These are phyloP conservation scores for Chauna torquata DNA, from an alignment of 2,113 vertebrate species.

Conservation along the genomic window DNA sequence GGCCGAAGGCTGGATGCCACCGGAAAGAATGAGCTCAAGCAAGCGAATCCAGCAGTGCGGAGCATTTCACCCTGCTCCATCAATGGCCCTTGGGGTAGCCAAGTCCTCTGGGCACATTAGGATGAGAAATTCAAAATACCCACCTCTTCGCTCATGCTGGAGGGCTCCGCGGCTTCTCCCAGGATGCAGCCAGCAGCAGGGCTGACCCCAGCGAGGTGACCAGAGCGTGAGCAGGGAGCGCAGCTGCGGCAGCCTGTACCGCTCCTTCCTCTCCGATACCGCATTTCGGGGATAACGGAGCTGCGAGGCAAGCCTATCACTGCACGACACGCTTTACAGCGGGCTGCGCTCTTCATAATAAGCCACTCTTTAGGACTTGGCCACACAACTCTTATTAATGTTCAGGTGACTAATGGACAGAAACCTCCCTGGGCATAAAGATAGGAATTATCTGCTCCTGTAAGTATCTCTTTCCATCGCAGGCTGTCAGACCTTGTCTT, in stretches of 20 bases:
- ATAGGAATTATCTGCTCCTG: slow-evolving; percentile 24
- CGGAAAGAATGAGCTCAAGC: not conserved
- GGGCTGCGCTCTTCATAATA: not conserved
- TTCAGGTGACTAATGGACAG: slow-evolving; percentile 29
- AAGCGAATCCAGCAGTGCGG: rapidly evolving
- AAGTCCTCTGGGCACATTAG: not conserved
- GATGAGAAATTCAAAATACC: not conserved
- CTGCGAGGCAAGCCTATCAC: not conserved
- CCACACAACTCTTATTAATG: slow-evolving; percentile 25
- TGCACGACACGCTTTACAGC: not conserved
- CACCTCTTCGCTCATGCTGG: not conserved
- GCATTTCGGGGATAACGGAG: not conserved
- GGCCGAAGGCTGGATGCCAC: not conserved
- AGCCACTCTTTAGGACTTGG: not conserved
- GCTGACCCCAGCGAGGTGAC: rapidly evolving
- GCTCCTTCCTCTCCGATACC: not conserved
- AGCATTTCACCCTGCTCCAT: not conserved
- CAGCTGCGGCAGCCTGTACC: not conserved
- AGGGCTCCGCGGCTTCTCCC: not conserved
- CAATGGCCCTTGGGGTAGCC: not conserved
- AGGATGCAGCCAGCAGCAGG: rapidly evolving
- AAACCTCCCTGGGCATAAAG: slow-evolving; percentile 16
- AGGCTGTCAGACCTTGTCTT: not conserved
- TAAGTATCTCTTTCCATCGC: not conserved
- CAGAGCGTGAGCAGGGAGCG: rapidly evolving